phyloP scores from a whole-genome alignment of 2,888 invertebrate species.

The Andrena bicolor region DNA sequence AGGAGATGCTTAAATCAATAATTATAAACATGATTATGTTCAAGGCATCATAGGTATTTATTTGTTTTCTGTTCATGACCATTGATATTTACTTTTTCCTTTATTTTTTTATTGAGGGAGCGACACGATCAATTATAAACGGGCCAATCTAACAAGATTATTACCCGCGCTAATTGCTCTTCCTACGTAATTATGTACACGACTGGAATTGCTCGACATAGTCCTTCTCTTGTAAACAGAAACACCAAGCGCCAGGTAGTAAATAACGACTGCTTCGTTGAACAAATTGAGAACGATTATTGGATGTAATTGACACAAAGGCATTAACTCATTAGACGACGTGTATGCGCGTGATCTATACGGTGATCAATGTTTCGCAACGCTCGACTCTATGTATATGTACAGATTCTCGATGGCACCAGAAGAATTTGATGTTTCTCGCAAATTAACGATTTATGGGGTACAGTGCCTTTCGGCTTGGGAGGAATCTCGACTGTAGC shows the following conservation, averaged over 20 bases:
- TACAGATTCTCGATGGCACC: slow-evolving; percentile 29
- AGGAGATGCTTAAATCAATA: slow-evolving; percentile 42
- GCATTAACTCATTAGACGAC: slow-evolving; percentile 14
- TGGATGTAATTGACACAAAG: slow-evolving; percentile 26
- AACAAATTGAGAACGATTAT: slow-evolving; percentile 28
- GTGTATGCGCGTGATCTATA: slow-evolving; percentile 6
- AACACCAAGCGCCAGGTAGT: slow-evolving; percentile 37
- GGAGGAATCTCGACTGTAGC: slow-evolving; percentile 26
- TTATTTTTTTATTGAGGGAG: slow-evolving; percentile 26
- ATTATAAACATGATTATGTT: slow-evolving; percentile 39
- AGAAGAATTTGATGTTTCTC: slow-evolving; percentile 33
- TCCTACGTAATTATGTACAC: slow-evolving; percentile 67
- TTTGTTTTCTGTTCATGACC: slow-evolving; percentile 47
- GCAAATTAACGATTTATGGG: slow-evolving; percentile 45
- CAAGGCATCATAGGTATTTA: slow-evolving; percentile 63
- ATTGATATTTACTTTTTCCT: slow-evolving; percentile 12
- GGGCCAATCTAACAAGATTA: slow-evolving; percentile 10
- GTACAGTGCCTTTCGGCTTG: slow-evolving; percentile 40
- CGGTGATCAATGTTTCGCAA: slow-evolving; percentile 24
- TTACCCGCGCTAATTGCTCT: slow-evolving; percentile 24
- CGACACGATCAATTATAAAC: slow-evolving; percentile 48
- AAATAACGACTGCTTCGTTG: slow-evolving; percentile 24
- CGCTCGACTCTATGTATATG: slow-evolving; percentile 28
- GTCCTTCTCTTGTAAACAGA: slow-evolving; percentile 17
- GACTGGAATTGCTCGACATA: slow-evolving; percentile 36